These are phyloP conservation scores for Halcyon badia DNA, from an alignment of 2,797 vertebrate species.

Conservation along the genomic window DNA sequence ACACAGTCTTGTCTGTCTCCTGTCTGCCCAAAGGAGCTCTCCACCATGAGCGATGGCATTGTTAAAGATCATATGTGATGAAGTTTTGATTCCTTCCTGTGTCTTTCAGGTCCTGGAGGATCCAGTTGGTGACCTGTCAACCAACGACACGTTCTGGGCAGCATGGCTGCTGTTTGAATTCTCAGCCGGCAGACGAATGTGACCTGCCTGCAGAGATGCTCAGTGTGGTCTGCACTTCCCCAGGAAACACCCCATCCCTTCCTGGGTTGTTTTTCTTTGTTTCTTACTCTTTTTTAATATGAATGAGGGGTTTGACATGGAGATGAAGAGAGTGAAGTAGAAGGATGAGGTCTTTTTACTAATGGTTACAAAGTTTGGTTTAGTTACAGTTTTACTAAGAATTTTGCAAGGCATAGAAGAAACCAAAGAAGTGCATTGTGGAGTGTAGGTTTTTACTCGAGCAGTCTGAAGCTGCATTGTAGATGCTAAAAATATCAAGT, in stretches of 20 bases:
- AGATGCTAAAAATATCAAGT: background rate
- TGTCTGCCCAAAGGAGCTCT: background rate
- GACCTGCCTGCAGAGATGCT: background rate
- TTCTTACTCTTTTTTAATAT: background rate
- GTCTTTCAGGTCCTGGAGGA: conserved; percentile 42
- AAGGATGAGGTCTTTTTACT: background rate
- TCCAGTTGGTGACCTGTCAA: background rate
- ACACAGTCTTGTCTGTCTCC: rapidly evolving
- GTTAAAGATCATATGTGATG: background rate
- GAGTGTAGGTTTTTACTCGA: background rate
- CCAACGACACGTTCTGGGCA: background rate
- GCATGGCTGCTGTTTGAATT: conserved; percentile 43
- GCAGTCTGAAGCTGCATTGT: background rate
- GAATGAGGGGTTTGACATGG: background rate
- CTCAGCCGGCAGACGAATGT: background rate
- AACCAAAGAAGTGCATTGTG: background rate
- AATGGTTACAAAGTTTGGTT: background rate
- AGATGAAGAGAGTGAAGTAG: background rate
- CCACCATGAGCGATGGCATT: rapidly evolving
- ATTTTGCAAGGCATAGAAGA: background rate
- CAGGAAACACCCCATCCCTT: background rate
- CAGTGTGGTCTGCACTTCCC: background rate
- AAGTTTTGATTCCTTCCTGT: background rate
- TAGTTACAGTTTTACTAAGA: background rate
- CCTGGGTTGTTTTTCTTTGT: background rate